Evolutionary conservation across 2,888 invertebrate species (phyloP), one percentile per base, ranked within the genome.

Genomic region (Trichogramma evanescens): DNA sequence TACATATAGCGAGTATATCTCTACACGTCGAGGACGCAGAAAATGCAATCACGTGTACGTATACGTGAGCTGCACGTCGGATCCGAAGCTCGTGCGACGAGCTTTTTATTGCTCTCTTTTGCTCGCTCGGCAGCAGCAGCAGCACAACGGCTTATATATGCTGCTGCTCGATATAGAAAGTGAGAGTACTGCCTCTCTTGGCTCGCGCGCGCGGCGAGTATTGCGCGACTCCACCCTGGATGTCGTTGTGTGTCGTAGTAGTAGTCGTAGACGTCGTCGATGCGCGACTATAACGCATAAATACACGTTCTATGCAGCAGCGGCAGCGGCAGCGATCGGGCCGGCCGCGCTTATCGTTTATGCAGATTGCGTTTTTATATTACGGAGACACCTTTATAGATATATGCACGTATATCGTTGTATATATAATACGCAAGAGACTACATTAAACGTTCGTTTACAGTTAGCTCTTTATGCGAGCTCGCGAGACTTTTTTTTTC

Each of bases 181-280:
- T 63, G 62, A 61, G 62, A 56, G 53, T 53, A 56, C 26, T 26
- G 26, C 26, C 26, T 26, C 26, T 26, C 26, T 26, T 3, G 26
- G 26, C 26, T 26, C 44, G 68, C 66, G 63, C 69, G 70, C 71
- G 73, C 50, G 44, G 41, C 40, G 51, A 41, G 42, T 26, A 26
- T 26, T n/a, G 46, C 58, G 65, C 66, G 64, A 70, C 75, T 74
- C 74, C 75, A 74, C 75, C 75, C 74, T 71, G 70, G 62, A 55
- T 60, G 66, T 26, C 26, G 26, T 26, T 26, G 26, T 26, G 26
- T 26, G 26, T 26, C 26, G 26, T 26, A 26, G 26, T 26, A 26
- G 26, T 26, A 2, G 26, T 26, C 26, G 26, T 26, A 26, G 26
- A 26, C 49, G 9, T 10, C 26, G 26, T 26, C 26, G 26, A 26